These are phyloP conservation scores for Seriola aureovittata DNA, from an alignment of 2,113 vertebrate genomes.

Conservation along the genomic window DNA sequence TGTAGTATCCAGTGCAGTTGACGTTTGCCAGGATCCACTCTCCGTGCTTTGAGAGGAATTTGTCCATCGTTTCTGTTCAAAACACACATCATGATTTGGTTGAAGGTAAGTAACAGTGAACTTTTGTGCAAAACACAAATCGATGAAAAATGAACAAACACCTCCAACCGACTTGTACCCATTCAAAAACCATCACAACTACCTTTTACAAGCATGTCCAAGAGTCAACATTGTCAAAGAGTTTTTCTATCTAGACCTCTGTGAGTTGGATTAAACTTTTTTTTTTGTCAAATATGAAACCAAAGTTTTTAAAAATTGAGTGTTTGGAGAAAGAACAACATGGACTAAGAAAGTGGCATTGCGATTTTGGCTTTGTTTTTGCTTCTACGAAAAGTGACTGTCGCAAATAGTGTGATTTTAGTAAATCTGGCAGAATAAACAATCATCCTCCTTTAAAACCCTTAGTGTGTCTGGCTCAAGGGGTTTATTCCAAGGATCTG, in stretches of 20 bases:
- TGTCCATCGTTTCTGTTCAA: slow-evolving; percentile 28
- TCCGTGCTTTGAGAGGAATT: background rate
- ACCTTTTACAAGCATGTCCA: background rate
- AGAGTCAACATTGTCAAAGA: too few species aligned
- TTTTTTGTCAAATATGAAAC: background rate
- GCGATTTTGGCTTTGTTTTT: too few species aligned
- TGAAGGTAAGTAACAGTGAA: background rate
- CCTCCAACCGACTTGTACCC: too few species aligned
- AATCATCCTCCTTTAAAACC: background rate
- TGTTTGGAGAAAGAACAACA: background rate
- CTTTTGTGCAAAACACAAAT: too few species aligned
- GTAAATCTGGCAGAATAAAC: background rate
- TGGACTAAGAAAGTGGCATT: background rate
- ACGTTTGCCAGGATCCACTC: slow-evolving; percentile 92
- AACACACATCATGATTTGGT: background rate
- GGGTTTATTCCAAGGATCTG: background rate
- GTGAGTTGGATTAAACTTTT: background rate
- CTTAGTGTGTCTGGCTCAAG: background rate
- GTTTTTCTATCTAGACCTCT: too few species aligned
- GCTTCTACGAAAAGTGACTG: too few species aligned
- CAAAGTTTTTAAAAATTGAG: background rate
- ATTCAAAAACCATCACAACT: background rate
- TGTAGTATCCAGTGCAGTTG: slow-evolving; percentile 88
- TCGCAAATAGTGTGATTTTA: too few species aligned
- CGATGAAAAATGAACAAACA: too few species aligned